These are phyloP conservation scores for Pseudorasbora parva DNA, from an alignment of 2,113 vertebrate genomes.

Conservation along the genomic window DNA sequence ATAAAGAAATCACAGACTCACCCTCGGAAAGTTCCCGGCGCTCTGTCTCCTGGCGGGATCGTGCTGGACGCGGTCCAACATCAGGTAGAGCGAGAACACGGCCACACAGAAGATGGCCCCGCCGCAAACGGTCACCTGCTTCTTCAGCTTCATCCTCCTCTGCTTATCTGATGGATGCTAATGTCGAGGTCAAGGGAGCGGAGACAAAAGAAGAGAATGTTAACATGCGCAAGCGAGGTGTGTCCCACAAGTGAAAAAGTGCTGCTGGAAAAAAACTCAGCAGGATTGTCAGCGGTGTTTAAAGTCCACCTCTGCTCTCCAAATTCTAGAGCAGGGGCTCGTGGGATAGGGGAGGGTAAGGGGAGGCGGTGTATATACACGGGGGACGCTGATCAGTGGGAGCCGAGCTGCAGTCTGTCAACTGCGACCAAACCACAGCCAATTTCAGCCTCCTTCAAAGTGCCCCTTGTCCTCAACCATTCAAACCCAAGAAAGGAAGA, in stretches of 20 bases:
- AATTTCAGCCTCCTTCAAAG: constrained; percentile 72
- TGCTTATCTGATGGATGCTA: constrained; percentile 16
- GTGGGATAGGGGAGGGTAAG: constrained; percentile 40
- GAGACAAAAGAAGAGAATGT: constrained; percentile 25
- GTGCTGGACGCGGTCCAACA: constrained; percentile 97
- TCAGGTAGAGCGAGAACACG: constrained; percentile 97
- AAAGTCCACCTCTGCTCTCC: constrained; percentile 62
- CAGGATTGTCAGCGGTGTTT: constrained; percentile 22
- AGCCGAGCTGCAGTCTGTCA: constrained; percentile 64
- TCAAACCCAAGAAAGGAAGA: constrained; percentile 60
- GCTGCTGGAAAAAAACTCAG: neutral
- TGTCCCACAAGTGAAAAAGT: constrained; percentile 17
- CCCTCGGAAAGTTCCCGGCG: constrained; percentile 94
- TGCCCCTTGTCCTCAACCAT: constrained; percentile 72
- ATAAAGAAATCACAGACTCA: constrained; percentile 64
- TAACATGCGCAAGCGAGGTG: neutral
- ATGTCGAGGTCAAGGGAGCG: constrained; percentile 11
- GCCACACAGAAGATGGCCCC: constrained; percentile 98
- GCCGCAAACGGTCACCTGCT: constrained; percentile 97
- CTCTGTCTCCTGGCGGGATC: constrained; percentile 88
- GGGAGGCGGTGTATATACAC: neutral
- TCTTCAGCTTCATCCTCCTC: constrained; percentile 92
- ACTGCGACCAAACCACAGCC: constrained; percentile 69
- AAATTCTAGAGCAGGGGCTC: constrained; percentile 61
- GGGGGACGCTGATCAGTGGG: constrained; percentile 61